Evolutionary conservation across 2,113 vertebrate genomes (phyloP), one percentile per base, ranked within the genome.

Genomic region (Pomatostomus ruficeps): DNA sequence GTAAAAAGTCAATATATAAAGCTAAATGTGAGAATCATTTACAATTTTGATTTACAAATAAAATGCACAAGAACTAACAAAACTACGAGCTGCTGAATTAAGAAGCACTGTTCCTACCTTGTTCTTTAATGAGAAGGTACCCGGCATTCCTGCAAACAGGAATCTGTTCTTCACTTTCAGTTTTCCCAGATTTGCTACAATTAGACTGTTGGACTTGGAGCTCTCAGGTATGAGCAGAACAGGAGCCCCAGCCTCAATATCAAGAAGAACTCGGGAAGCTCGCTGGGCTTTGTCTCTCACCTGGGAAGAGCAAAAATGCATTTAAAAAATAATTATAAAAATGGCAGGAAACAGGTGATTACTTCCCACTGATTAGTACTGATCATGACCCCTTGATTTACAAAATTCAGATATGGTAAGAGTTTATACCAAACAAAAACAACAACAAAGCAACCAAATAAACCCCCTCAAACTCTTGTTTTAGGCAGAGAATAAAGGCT

Each of bases 181-280:
- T 82, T 99, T 99, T 26, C 99, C 99, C 25, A 99, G 97, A 91
- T 99, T 99, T 79, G 99, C 99, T 61, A 99, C 99, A 77, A 99
- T 99, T 12, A 99, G 98, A 76, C 98, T 98, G 10, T 98, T 98
- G 4, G 99, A 99, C 80, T 95, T 97, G 1, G 99, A 99, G 96
- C 99, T 99, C 94, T 99, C 99, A 9, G 99, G 99, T 89, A 99
- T 99, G 6, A 99, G 98, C 33, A 99, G 98, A 38, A 99, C 99
- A 19, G 99, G 99, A 62, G 99, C 99, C 1, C 99, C 99, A 4
- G 99, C 99, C 91, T 99, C 98, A 17, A 99, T 99, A 89, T 99
- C 99, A 68, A 99, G 97, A 35, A 99, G 98, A 76, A 99, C 97
- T 38, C 99, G 97, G 16, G 99, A 98, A 11, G 98, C 98, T 63